Evolutionary conservation across 2,888 invertebrate genomes (phyloP).

Genomic region (Pogonocherus hispidulus): DNA sequence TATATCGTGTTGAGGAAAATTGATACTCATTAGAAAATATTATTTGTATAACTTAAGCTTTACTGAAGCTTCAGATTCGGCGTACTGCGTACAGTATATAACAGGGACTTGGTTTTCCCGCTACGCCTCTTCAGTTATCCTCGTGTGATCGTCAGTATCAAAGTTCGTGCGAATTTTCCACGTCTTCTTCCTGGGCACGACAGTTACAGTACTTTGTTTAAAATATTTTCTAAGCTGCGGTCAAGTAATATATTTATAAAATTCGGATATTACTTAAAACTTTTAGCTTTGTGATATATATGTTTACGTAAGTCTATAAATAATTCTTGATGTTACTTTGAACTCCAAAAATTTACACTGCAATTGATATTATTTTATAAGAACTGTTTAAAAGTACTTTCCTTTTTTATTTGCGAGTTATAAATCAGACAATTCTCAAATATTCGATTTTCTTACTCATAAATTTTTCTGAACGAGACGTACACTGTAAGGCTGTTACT

Average conservation of each 20-base stretch:
- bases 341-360: too few species aligned
- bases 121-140: constrained; percentile 37
- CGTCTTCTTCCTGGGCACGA: constrained; percentile 23
- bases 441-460: too few species aligned
- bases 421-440: too few species aligned
- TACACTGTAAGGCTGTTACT: too few species aligned
- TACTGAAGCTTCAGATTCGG: constrained; percentile 47
- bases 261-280: background rate
- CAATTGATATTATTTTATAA: too few species aligned
- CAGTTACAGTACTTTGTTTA: constrained; percentile 8
- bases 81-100: constrained; percentile 41
- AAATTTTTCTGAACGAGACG: too few species aligned
- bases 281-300: constrained; percentile 12
- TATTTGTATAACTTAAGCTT: constrained; percentile 20
- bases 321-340: background rate
- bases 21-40: constrained; percentile 37
- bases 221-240: background rate
- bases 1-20: constrained; percentile 1
- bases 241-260: background rate
- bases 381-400: too few species aligned
- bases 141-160: constrained; percentile 32
- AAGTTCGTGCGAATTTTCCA: constrained; percentile 34
- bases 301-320: constrained; percentile 3
- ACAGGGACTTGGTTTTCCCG: constrained; percentile 24
- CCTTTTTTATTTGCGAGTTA: too few species aligned